Base-by-base conservation (phyloP, 2,113 vertebrate species). In the Oreochromis niloticus region DNA sequence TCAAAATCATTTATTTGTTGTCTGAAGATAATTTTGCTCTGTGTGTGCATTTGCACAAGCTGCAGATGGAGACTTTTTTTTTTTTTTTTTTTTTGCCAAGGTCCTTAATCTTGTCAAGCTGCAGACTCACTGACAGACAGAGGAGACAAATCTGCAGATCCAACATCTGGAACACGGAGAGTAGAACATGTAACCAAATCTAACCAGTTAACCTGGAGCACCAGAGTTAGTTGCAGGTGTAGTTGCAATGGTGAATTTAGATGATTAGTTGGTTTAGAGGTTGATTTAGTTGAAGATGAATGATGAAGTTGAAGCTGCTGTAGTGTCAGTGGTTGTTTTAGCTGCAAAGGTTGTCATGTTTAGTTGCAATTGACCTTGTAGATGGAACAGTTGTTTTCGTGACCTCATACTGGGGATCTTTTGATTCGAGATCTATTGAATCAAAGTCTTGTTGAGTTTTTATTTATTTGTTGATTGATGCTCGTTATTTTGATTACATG, bases 11-110 rank as follows among this genome's bases (percentile, higher is more conserved):
- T 63, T 19, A 34, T 36, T 63, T 63, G 59, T 36, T 63, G 59
- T 63, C 32, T 63, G 59, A 63, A 63, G 59, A 63, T 63, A n/a
- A 36, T 36, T 36, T 63, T 11, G 59, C 36, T 63, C 3, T 34
- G 30, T 36, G 59, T 36, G 36, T 11, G 16, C 59, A 63, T 63
- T 63, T 63, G 59, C 16, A 34, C 16, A 17, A 63, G 59, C 59
- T 61, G 30, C 4, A 54, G 30, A 34, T 19, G 57, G 57, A 61
- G 3, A 34, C 57, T 34, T 63, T 63, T 27, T 32, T 3, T 4
- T 0, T 0, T n/a, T 34, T 63, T 63, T 27, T 32, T 3, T 36
- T 36, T 27, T 0, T 0, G 0, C 24, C 27, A 27, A 5, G 13
- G 56, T 9, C 27, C 32, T 59, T 59, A 59, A 9, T 32, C 59